Evolutionary conservation across 2,888 invertebrate genomes (phyloP).

Genomic region (Dendrolimus houi): DNA sequence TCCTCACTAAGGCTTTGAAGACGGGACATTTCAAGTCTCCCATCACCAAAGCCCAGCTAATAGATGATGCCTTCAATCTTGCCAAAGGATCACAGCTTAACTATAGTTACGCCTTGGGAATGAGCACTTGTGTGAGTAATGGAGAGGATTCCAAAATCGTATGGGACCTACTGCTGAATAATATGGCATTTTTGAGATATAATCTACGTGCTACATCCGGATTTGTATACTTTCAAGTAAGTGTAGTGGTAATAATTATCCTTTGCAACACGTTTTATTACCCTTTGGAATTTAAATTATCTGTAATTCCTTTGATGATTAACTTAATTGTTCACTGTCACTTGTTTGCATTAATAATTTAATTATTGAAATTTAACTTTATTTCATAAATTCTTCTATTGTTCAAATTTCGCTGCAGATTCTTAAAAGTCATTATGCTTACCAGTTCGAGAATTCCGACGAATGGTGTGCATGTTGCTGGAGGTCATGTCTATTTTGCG

Average conservation of each 20-base stretch:
- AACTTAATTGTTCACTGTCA: too few species aligned
- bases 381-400: too few species aligned
- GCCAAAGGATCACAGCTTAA: conserved; percentile 76
- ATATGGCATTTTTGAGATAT: conserved; percentile 67
- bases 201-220: conserved; percentile 67
- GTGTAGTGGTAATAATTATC: conserved; percentile 2
- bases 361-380: too few species aligned
- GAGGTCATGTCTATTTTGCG: too few species aligned
- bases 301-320: too few species aligned
- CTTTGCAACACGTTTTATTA: too few species aligned
- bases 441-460: too few species aligned
- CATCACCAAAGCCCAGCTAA: conserved; percentile 80
- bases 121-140: conserved; percentile 77
- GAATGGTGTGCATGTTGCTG: too few species aligned
- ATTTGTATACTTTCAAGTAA: conserved; percentile 66
- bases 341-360: too few species aligned
- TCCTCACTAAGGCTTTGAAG: conserved; percentile 64
- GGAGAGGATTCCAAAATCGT: conserved; percentile 80
- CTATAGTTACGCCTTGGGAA: conserved; percentile 77
- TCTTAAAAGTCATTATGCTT: too few species aligned
- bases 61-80: conserved; percentile 83
- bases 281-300: too few species aligned
- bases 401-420: too few species aligned
- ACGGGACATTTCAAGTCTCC: conserved; percentile 71
- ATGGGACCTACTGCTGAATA: conserved; percentile 78